These are phyloP conservation scores for Tenualosa thibaudeaui DNA, from an alignment of 2,797 vertebrate species.

Conservation along the genomic window DNA sequence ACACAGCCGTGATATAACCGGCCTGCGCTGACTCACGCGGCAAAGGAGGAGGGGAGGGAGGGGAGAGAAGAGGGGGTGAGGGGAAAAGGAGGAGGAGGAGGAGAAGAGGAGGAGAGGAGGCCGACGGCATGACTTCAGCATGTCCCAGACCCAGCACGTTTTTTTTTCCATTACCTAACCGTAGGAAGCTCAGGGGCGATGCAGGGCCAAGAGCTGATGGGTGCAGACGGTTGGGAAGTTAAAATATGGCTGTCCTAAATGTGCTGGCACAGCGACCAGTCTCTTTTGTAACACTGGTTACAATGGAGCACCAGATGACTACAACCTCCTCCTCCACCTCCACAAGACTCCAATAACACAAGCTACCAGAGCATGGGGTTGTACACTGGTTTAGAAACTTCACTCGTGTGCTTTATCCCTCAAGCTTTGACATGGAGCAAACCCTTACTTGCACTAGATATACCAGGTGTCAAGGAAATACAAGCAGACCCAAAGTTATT, in stretches of 20 bases:
- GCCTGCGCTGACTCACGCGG: conserved; percentile 5
- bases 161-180: conserved; percentile 24
- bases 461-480: neutral
- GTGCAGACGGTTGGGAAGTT: neutral
- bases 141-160: neutral
- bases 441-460: neutral
- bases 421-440: neutral
- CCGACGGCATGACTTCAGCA: neutral
- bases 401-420: neutral
- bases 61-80: neutral
- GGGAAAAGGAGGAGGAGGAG: neutral
- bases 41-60: neutral
- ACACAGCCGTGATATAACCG: conserved; percentile 12
- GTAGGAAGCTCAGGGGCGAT: neutral
- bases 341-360: neutral
- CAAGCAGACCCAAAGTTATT: neutral
- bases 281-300: neutral
- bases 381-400: neutral
- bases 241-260: neutral
- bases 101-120: neutral
- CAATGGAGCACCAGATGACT: neutral
- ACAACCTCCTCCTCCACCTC: neutral
- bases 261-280: neutral
- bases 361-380: neutral
- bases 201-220: neutral